A percentile compares a stretch with the other conserved stretches of the same genome.
Conservation (phyloP, 2,888 invertebrate genomes). For the Allygus modestus region DNA sequence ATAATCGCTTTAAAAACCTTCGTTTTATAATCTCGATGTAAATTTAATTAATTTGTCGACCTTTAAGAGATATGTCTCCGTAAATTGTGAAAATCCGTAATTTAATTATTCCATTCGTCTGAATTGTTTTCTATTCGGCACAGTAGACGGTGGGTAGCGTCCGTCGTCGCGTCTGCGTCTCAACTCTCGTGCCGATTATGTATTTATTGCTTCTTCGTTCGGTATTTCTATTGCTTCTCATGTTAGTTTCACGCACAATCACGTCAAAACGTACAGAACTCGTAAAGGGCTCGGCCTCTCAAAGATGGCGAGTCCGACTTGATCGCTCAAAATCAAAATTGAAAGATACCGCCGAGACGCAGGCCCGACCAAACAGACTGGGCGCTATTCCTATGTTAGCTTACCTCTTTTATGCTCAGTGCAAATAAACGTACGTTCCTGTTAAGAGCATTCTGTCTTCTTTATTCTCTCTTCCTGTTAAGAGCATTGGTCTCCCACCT, state of each 20-base stretch:
- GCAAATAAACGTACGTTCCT: constrained; percentile 67
- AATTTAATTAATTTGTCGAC: constrained; percentile 55
- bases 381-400: constrained; percentile 61
- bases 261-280: neutral
- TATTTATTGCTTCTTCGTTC: constrained; percentile 16
- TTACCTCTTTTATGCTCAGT: constrained; percentile 64
- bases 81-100: constrained; percentile 58
- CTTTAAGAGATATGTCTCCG: constrained; percentile 50
- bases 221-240: constrained; percentile 35
- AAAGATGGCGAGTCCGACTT: constrained; percentile 30
- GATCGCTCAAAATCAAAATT: constrained; percentile 56
- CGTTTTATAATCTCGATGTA: constrained; percentile 63
- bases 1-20: constrained; percentile 58
- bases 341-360: constrained; percentile 12
- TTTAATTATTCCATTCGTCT: constrained; percentile 49
- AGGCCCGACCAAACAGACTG: constrained; percentile 1
- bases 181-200: constrained; percentile 31
- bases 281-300: constrained; percentile 17
- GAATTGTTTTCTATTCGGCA: constrained; percentile 59
- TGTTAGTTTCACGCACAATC: constrained; percentile 41
- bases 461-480: constrained; percentile 64
- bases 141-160: constrained; percentile 43
- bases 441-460: constrained; percentile 60
- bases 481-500: constrained; percentile 25
- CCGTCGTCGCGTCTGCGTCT: constrained; percentile 9